Evolutionary conservation across 2,797 vertebrate species (phyloP).

Genomic region (Coracias cyanogaster): DNA sequence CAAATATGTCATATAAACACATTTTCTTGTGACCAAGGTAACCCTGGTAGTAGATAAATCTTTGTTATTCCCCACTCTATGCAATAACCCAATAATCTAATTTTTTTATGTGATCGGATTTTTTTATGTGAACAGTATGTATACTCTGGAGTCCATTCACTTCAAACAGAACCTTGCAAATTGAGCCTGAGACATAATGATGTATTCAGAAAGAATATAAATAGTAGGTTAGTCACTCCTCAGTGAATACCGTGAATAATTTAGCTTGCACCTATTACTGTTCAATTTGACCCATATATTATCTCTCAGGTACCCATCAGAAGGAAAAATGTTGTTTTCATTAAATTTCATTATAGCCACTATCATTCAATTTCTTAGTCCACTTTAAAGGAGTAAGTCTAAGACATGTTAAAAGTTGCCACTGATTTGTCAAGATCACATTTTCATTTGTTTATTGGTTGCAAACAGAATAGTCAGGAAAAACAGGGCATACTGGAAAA

Average conservation of each 20-base stretch:
- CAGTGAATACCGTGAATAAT: conserved; percentile 62
- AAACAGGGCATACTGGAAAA: background rate
- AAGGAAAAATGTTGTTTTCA: conserved; percentile 24
- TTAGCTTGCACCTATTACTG: background rate
- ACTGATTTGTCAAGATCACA: background rate
- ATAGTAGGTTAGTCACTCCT: conserved; percentile 70
- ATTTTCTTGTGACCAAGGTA: background rate
- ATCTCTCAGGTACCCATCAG: conserved; percentile 43
- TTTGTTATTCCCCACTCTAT: background rate
- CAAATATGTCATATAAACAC: background rate
- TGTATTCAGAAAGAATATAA: conserved; percentile 63
- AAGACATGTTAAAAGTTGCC: background rate
- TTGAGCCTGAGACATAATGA: conserved; percentile 53
- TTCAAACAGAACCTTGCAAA: conserved; percentile 59
- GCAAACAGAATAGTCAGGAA: background rate
- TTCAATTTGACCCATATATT: conserved; percentile 65
- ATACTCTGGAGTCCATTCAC: conserved; percentile 61
- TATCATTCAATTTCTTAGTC: background rate
- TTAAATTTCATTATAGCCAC: background rate
- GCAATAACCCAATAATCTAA: conserved; percentile 32
- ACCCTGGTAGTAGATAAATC: background rate
- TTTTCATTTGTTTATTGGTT: background rate
- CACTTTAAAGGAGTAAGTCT: background rate
- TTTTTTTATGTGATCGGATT: background rate
- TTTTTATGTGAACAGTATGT: conserved; percentile 2